Evolutionary conservation across 2,113 vertebrate genomes (phyloP), one percentile per base, ranked within the genome.

Genomic region (Oryzias javanicus): DNA sequence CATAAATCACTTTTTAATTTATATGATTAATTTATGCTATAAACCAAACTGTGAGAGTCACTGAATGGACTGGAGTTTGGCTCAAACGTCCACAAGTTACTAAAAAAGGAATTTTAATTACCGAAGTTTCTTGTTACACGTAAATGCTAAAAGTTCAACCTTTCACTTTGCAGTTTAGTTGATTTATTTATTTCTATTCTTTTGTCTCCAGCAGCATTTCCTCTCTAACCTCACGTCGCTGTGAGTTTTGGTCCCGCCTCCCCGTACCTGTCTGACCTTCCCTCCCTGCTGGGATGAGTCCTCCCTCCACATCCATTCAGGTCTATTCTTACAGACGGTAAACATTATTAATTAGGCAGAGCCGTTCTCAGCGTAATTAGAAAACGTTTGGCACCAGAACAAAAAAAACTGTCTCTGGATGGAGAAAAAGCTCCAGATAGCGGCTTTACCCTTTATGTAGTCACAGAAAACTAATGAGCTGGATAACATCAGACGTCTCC

Each of bases 341-440:
- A 73, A 81, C 79, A 85, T 81, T 74, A 77, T 89, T 90, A 89
- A 79, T 16, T 53, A 72, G 54, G 61, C 77, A 58, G 75, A 87
- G 79, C 85, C 84, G 81, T 86, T 86, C 86, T 86, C 74, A 65
- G 66, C 70, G 76, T 82, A 83, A 90, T 89, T 88, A 86, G 80
- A 51, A n/a, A 54, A 70, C 62, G 44, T 48, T 35, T 35, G 29
- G 29, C 8, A 35, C 10, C 29, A 35, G 29, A 35, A 35, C 8
- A 35, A 35, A 35, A 35, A 10, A 35, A 35, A 35, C 10, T 1
- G 6, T 35, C 29, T 8, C 10, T 8, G 8, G 29, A 35, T 2
- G 10, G 10, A 35, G 8, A 35, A 10, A 35, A 35, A 35, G 29
- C 29, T 35, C 10, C 2, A 35, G 29, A 12, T 12, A 35, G 3